These are phyloP conservation scores for human (Homo sapiens) DNA, from an alignment of 2,113 vertebrate species.

Conservation along the genomic window DNA sequence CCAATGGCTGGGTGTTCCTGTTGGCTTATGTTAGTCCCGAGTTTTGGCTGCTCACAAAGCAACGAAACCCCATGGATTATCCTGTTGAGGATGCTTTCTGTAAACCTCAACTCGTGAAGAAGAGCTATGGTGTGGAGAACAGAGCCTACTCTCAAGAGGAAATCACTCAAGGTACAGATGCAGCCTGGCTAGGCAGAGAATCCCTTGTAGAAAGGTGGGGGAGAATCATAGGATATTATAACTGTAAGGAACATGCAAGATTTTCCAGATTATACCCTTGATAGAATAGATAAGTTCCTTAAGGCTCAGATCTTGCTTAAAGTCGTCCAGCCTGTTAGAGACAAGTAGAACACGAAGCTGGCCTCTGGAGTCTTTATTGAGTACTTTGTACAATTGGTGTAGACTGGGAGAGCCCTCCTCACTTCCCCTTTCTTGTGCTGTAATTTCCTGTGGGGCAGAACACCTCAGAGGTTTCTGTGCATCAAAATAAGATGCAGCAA, in stretches of 20 bases:
- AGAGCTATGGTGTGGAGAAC: slow-evolving; percentile 83
- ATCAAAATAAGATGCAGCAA: neutral
- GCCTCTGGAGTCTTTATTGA: neutral
- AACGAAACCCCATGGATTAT: slow-evolving; percentile 80
- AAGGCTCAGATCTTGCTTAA: neutral
- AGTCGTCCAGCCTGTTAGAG: neutral
- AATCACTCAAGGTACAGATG: slow-evolving; percentile 79
- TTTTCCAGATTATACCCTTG: neutral
- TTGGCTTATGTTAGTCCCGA: slow-evolving; percentile 88
- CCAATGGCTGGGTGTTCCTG: slow-evolving; percentile 93
- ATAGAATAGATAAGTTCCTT: neutral
- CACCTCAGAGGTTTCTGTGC: neutral
- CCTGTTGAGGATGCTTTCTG: slow-evolving; percentile 80
- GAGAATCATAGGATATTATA: neutral
- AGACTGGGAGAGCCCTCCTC: neutral
- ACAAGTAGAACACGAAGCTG: neutral
- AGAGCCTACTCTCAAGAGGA: slow-evolving; percentile 84
- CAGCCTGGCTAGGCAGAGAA: neutral
- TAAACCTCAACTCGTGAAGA: slow-evolving; percentile 83
- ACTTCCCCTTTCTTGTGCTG: neutral
- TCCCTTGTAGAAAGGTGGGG: neutral
- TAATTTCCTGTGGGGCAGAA: neutral
- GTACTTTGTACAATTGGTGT: neutral
- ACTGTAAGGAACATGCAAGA: neutral
- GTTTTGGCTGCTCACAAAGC: slow-evolving; percentile 86